Evolutionary conservation across 2,113 vertebrate genomes (phyloP), one percentile per base, ranked within the genome.

Genomic region (Tricholaema leucomelas): DNA sequence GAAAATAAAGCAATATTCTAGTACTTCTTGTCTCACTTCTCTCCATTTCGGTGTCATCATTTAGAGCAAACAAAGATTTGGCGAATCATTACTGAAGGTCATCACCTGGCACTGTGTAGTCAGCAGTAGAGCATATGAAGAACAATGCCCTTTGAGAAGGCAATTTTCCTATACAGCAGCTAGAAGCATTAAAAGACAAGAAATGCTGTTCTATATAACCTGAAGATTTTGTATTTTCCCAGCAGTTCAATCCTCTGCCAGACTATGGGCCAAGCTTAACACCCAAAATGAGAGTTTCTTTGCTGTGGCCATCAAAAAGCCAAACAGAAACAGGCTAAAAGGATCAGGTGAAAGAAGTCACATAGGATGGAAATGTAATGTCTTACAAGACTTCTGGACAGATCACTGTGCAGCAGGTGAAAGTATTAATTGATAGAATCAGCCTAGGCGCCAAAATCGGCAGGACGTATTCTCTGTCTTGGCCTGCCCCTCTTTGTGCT

Each of bases 351-450:
- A 21, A 72, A 79, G 31, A 61, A 44, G 19, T 58, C 12, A 17
- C 2, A 2, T 36, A 44, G 33, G 18, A 67, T 67, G 11, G 19
- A 71, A 88, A 81, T 18, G 10, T 19, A 67, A 61, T 12, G 9
- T 67, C 92, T 79, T 74, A 77, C 25, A 52, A 56, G 59, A 88
- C 59, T 90, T 93, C 71, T 67, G 36, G 38, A 64, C 19, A 79
- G 81, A 81, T 90, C 66, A 91, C 46, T 77, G 66, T 85, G 59
- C 71, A 88, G 81, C 74, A 91, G 86, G 67, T 92, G 66, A 85
- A 93, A 90, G 31, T 19, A 95, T 65, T 84, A 58, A 92, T 31
- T 86, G 77, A 91, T 88, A 90, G 60, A 87, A 65, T 93, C 50
- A 79, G 24, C 25, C 5, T 21, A 38, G 55, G 30, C 73, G 55